These are phyloP conservation scores for Aramus guarauna DNA, from an alignment of 2,113 vertebrate species.

Conservation along the genomic window DNA sequence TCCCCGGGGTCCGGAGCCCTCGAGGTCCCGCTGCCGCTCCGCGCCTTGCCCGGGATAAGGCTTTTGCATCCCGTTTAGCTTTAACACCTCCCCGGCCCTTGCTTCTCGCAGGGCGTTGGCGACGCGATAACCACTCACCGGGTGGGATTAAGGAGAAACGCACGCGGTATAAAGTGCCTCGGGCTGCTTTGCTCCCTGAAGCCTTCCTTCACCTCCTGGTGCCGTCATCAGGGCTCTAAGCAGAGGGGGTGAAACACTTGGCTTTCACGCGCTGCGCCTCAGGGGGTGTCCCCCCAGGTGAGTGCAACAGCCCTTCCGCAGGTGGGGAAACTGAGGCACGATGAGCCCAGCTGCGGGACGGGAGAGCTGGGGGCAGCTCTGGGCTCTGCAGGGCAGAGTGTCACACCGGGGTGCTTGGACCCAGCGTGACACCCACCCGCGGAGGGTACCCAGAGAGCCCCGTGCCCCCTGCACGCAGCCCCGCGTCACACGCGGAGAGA, in stretches of 20 bases:
- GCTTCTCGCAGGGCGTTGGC: background rate
- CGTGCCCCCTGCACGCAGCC: background rate
- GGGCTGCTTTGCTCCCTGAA: background rate
- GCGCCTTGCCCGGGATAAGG: background rate
- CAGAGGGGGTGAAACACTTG: background rate
- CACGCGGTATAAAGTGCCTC: rapidly evolving
- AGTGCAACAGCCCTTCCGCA: background rate
- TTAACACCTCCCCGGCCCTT: background rate
- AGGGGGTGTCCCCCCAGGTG: background rate
- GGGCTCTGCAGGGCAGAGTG: background rate
- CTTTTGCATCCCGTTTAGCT: background rate
- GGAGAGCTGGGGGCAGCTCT: background rate
- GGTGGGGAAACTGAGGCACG: background rate
- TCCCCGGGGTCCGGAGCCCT: background rate
- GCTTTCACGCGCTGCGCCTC: background rate
- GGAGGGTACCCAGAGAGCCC: rapidly evolving
- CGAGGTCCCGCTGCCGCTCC: rapidly evolving
- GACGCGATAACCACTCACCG: rapidly evolving
- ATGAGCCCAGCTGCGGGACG: rapidly evolving
- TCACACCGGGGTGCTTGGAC: rapidly evolving
- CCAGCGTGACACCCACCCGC: rapidly evolving
- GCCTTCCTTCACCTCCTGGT: background rate
- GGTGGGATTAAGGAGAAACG: background rate
- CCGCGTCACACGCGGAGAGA: background rate
- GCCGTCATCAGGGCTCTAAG: background rate